phyloP scores from a whole-genome alignment of 2,797 vertebrate genomes.

The Stomatorhinus walkeri region DNA sequence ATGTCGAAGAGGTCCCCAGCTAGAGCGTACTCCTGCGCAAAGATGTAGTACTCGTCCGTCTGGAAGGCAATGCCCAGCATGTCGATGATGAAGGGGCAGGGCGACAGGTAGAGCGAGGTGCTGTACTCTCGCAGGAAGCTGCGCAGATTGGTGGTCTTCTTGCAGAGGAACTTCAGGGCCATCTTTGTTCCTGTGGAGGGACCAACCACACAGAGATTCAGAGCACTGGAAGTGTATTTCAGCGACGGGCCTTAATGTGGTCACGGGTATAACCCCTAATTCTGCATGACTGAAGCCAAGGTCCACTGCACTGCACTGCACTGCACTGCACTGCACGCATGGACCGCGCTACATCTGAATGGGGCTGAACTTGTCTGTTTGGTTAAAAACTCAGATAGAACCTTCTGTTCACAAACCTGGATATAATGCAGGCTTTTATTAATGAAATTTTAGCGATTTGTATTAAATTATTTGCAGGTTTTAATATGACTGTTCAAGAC shows the following conservation, averaged over 20 bases:
- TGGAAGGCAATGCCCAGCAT: constrained; percentile 75
- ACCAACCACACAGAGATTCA: background rate
- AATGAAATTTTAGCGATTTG: background rate
- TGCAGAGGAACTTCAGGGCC: constrained; percentile 75
- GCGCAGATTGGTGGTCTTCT: constrained; percentile 77
- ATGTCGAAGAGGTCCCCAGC: constrained; percentile 78
- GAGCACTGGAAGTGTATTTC: background rate
- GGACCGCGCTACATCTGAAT: background rate
- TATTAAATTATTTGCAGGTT: background rate
- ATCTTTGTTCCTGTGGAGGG: constrained; percentile 61
- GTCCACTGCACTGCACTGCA: background rate
- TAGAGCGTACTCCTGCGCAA: constrained; percentile 74
- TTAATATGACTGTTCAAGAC: background rate
- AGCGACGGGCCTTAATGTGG: background rate
- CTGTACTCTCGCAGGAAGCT: constrained; percentile 74
- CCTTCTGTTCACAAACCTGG: background rate
- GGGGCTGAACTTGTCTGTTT: background rate
- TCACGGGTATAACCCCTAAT: background rate
- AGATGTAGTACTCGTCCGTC: constrained; percentile 74
- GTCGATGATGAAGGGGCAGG: constrained; percentile 76
- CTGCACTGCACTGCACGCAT: background rate
- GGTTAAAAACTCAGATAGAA: background rate
- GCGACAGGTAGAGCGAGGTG: constrained; percentile 71
- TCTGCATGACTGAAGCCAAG: background rate
- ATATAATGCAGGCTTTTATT: background rate